phyloP scores from a whole-genome alignment of 35 echinoderm and acorn worm species.

The Amphiura filiformis region DNA sequence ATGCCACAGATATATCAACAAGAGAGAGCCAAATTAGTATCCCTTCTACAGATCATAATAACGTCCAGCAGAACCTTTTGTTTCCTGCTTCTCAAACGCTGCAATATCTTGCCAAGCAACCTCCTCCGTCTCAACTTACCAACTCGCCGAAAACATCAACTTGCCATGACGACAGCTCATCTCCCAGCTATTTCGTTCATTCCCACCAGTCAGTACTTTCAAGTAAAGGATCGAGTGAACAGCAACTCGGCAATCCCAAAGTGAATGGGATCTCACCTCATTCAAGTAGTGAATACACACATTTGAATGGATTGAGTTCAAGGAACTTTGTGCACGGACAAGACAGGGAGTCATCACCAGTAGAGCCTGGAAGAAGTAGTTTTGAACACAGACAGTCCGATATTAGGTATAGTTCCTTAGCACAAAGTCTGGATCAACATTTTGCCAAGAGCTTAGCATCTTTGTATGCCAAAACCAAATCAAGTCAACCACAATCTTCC shows the following conservation, averaged over 20 bases:
- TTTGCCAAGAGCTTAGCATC: slow-evolving; percentile 7
- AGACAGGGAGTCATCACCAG: no score
- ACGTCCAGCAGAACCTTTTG: neutral
- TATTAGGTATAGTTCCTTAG: neutral
- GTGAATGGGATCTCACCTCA: neutral
- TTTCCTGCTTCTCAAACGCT: neutral
- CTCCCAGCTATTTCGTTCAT: neutral
- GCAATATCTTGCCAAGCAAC: neutral
- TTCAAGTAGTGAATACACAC: no score
- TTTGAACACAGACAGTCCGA: neutral
- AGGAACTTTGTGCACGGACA: no score
- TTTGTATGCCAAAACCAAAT: neutral
- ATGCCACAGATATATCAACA: neutral
- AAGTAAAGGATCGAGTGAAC: no score
- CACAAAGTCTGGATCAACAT: neutral
- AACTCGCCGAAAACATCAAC: neutral
- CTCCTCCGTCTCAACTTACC: neutral
- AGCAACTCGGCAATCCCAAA: neutral
- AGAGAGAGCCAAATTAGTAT: neutral
- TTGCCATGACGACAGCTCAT: neutral
- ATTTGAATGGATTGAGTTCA: no score
- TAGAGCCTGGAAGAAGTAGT: neutral
- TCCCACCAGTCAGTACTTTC: neutral
- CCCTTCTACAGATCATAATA: no score
- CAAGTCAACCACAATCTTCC: neutral